Percentiles rank a stretch among this genome's conserved stretches.
Evolutionary conservation across 2,113 vertebrate species (phyloP).

Genomic region (Saimiri boliviensis): DNA sequence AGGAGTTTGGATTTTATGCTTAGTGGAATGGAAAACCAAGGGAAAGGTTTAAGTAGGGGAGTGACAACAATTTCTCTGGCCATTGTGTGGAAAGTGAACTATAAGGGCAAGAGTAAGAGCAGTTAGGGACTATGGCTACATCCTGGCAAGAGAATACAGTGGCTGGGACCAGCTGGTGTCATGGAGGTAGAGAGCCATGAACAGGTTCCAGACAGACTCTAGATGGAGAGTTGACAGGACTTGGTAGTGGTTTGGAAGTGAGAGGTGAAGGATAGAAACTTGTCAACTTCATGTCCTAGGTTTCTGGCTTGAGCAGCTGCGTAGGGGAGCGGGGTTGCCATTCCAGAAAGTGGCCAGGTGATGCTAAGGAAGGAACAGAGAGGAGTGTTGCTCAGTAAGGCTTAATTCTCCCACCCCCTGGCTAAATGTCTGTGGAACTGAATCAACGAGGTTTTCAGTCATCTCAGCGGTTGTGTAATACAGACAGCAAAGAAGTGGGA

Average conservation of each 20-base stretch:
- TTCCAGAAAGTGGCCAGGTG: background rate
- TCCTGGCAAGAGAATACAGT: background rate
- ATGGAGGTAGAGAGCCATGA: background rate
- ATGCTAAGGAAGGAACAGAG: background rate
- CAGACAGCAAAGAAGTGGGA: background rate
- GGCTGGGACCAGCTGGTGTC: background rate
- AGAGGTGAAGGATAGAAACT: background rate
- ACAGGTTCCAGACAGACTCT: background rate
- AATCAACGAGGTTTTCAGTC: background rate
- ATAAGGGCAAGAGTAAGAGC: background rate
- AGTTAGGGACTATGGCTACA: background rate
- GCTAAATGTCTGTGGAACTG: background rate
- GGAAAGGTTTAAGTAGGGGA: background rate
- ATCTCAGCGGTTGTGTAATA: background rate
- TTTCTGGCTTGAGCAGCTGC: background rate
- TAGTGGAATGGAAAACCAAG: background rate
- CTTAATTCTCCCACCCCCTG: background rate
- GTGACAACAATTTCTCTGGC: background rate
- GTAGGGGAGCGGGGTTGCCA: background rate
- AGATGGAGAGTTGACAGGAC: background rate
- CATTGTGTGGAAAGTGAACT: background rate
- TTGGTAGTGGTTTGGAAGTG: background rate
- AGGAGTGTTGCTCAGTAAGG: background rate
- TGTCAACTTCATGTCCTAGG: background rate
- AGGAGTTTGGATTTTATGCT: background rate